Base-by-base conservation (phyloP, 53 echinoderm and acorn worm species). In the Actinopyga echinites region DNA sequence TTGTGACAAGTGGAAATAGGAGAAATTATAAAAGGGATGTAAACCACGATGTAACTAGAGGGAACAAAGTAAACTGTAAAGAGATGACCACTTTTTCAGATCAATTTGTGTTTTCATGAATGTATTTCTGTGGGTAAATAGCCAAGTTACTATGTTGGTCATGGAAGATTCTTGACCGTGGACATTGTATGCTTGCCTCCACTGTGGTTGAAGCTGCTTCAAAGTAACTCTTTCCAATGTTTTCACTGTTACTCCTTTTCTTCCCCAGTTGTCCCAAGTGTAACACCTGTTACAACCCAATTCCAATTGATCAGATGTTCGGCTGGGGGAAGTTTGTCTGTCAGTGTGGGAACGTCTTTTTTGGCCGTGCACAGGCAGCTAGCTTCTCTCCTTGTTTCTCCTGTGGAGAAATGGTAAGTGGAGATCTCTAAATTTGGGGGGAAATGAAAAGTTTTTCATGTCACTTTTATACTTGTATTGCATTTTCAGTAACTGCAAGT, bases 301-400 rank as follows among this genome's bases (percentile, higher is more conserved):
- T 95, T 33, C 93, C 91, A 26, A 58, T 59, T 65, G 86, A 87
- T 1, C 66, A 71, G 35, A 85, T 91, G 84, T 95, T 85, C 34
- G 96, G 96, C 60, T 90, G 90, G 86, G 93, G 96, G 1, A 74
- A 56, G 65, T 93, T 89, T 65, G 34, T 56, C 10, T 95, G 93
- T 66, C 45, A 25, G 2, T 95, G 96, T 28, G 88, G 85, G 0
- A 88, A 91, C 13, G 89, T 88, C 56, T 95, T 95, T 84, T 86
- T 66, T 15, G 93, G 93, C 25, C 79, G 91, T n/a, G 93, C 93
- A 29, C 86, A 87, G 25, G 86, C 85, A 22, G 86, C 87, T 12
- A 73, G 91, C 7, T 83, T 89, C 4, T 86, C 87, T 10, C 85
- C 89, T 30, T 95, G 96, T 75, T 88, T 83, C 44, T 42, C 67